Percentiles rank a stretch among this genome's conserved stretches.
Evolutionary conservation across 2,888 invertebrate species (phyloP).

Genomic region (Spodoptera exigua): DNA sequence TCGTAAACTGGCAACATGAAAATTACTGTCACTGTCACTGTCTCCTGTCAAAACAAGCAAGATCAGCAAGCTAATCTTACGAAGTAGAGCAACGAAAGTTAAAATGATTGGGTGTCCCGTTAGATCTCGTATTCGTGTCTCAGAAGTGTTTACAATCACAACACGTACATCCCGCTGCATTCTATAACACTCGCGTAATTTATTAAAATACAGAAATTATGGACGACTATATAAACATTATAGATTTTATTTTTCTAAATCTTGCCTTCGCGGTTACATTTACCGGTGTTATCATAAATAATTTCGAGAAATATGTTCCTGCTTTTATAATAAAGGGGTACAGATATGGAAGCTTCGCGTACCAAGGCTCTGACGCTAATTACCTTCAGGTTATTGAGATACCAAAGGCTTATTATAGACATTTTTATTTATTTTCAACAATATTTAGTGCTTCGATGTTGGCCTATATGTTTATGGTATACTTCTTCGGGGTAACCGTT

Average conservation of each 20-base stretch:
- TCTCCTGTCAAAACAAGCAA: conserved; percentile 6
- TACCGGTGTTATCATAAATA: conserved; percentile 90
- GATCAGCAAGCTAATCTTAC: neutral
- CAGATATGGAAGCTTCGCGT: conserved; percentile 93
- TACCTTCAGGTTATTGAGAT: conserved; percentile 89
- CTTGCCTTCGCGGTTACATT: conserved; percentile 84
- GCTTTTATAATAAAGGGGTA: conserved; percentile 90
- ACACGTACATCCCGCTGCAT: conserved; percentile 24
- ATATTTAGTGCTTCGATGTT: conserved; percentile 87
- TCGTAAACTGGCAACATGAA: conserved; percentile 13
- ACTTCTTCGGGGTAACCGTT: conserved; percentile 82
- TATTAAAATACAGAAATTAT: conserved; percentile 23
- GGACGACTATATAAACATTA: conserved; percentile 73
- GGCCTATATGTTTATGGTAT: conserved; percentile 83
- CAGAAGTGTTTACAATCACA: conserved; percentile 37
- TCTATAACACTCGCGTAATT: conserved; percentile 14
- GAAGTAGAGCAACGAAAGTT: conserved; percentile 51
- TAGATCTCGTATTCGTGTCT: conserved; percentile 54
- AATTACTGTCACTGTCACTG: conserved; percentile 7
- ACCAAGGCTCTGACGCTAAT: conserved; percentile 85
- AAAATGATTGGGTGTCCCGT: conserved; percentile 59
- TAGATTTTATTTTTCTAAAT: conserved; percentile 82
- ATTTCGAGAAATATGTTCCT: conserved; percentile 91
- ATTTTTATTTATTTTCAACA: conserved; percentile 93
- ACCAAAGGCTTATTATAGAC: conserved; percentile 94